Evolutionary conservation across 2,113 vertebrate genomes (phyloP).

Genomic region (Megaceryle torquata): DNA sequence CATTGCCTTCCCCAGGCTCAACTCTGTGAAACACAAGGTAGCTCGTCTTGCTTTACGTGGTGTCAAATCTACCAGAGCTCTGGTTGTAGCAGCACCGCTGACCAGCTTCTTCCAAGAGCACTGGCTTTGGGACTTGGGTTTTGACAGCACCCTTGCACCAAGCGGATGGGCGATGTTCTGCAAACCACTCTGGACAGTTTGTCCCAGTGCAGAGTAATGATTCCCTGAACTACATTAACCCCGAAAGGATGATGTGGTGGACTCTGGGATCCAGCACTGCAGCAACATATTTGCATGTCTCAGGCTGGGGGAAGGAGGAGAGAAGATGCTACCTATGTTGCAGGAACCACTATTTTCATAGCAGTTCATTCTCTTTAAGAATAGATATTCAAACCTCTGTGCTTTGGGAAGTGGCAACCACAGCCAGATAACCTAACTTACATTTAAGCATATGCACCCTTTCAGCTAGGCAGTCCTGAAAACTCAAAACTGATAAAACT

Average conservation of each 20-base stretch:
- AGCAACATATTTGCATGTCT: background rate
- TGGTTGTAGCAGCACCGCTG: background rate
- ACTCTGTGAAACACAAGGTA: background rate
- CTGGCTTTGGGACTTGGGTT: background rate
- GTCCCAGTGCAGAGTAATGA: background rate
- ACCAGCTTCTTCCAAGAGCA: constrained; percentile 17
- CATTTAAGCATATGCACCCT: background rate
- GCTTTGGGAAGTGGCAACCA: background rate
- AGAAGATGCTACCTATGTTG: background rate
- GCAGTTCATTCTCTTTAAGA: background rate
- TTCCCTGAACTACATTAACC: background rate
- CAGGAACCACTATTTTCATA: background rate
- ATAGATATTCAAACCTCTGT: background rate
- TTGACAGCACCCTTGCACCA: background rate
- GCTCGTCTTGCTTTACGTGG: background rate
- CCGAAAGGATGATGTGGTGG: background rate
- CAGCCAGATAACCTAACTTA: background rate
- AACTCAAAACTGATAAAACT: background rate
- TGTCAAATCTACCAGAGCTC: background rate
- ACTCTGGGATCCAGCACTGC: background rate
- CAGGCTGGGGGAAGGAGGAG: background rate
- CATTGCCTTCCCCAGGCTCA: background rate
- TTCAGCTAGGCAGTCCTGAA: background rate
- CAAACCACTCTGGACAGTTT: background rate
- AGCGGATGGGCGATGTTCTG: fast-evolving